Conservation (phyloP, 2,797 vertebrate species). For the Parambassis ranga region DNA sequence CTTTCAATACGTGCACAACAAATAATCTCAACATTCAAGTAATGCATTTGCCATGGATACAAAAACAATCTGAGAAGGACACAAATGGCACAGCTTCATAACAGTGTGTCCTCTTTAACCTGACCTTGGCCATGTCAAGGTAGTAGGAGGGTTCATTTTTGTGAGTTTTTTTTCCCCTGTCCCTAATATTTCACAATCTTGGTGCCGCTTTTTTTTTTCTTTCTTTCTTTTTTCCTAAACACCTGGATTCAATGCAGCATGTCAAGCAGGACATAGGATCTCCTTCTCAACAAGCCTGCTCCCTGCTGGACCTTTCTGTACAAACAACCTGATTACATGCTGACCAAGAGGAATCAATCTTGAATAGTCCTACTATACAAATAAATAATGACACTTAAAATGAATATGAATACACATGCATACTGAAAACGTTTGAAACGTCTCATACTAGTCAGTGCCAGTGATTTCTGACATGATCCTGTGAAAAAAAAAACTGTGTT, state of each 20-base stretch:
- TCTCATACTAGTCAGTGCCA: slow-evolving; percentile 23
- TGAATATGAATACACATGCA: slow-evolving; percentile 58
- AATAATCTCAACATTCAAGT: slow-evolving; percentile 80
- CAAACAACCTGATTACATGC: slow-evolving; percentile 72
- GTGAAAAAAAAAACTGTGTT: slow-evolving; percentile 12
- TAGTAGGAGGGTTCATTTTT: slow-evolving; percentile 45
- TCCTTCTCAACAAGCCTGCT: slow-evolving; percentile 30
- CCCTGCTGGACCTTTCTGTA: slow-evolving; percentile 62
- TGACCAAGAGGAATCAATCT: slow-evolving; percentile 53
- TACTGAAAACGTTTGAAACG: slow-evolving; percentile 27
- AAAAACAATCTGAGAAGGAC: slow-evolving; percentile 54
- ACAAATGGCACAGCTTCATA: slow-evolving; percentile 70
- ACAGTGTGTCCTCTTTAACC: slow-evolving; percentile 57
- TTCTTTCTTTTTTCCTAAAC: slow-evolving; percentile 40
- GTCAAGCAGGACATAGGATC: slow-evolving; percentile 58
- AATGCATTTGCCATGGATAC: slow-evolving; percentile 71
- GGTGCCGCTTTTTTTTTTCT: slow-evolving; percentile 25
- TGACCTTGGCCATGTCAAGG: slow-evolving; percentile 64
- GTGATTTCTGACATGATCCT: slow-evolving; percentile 38
- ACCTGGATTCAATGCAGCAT: slow-evolving; percentile 80
- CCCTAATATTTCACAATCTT: slow-evolving; percentile 52
- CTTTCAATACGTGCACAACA: slow-evolving; percentile 61
- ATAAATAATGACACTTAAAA: slow-evolving; percentile 67
- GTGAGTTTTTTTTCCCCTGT: slow-evolving; percentile 27
- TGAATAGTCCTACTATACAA: slow-evolving; percentile 65